Conservation (phyloP, 2,888 invertebrate species). For the Dermolepida albohirtum region DNA sequence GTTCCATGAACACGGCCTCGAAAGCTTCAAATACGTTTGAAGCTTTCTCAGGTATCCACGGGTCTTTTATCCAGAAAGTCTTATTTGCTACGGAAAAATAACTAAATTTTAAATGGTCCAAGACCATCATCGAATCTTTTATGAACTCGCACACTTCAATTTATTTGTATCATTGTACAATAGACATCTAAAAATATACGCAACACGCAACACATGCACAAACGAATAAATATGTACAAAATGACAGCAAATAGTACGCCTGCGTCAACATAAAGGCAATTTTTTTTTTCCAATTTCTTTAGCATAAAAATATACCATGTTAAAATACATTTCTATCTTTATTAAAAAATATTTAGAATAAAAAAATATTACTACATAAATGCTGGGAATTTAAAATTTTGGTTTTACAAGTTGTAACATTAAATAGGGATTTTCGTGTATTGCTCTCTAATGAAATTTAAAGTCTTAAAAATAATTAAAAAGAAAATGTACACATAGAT, state of each 20-base stretch:
- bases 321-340: too few relatives aligned
- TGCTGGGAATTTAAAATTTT: too few relatives aligned
- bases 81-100: conserved; percentile 63
- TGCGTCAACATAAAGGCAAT: conserved; percentile 35
- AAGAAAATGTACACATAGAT: too few relatives aligned
- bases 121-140: conserved; percentile 66
- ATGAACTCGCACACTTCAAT: conserved; percentile 60
- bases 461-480: too few relatives aligned
- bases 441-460: too few relatives aligned
- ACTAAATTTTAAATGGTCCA: conserved; percentile 65
- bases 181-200: conserved; percentile 49
- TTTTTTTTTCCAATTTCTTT: neutral
- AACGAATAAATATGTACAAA: conserved; percentile 49
- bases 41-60: conserved; percentile 88
- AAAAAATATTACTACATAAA: too few relatives aligned
- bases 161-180: conserved; percentile 55
- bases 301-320: too few relatives aligned
- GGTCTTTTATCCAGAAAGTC: conserved; percentile 69
- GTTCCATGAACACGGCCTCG: conserved; percentile 87
- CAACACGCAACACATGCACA: conserved; percentile 57
- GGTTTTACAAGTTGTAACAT: too few relatives aligned
- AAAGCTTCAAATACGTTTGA: conserved; percentile 96
- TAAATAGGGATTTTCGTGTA: too few relatives aligned
- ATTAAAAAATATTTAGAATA: too few relatives aligned
- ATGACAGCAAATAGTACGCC: conserved; percentile 37